Evolutionary conservation across 2,888 invertebrate species (phyloP), one percentile per base, ranked within the genome.

Genomic region (Margaritifera margaritifera): DNA sequence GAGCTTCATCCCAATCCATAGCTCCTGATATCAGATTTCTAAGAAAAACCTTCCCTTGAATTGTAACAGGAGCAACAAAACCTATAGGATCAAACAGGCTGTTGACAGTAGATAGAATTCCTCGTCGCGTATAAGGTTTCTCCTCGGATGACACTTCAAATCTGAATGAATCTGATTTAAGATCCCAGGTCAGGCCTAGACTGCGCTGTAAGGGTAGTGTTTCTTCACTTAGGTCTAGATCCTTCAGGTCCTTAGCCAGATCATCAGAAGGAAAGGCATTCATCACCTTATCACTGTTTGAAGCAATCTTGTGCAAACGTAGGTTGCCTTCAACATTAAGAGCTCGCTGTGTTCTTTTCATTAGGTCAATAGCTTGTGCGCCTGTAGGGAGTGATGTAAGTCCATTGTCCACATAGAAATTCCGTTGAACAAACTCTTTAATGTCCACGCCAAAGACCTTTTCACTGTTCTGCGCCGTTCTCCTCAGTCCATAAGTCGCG

Each of bases 361-460:
- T 22, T n/a, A 80, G 53, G 58, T 70, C 66, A n/a, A 71, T 55
- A 15, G 69, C 66, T 60, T 70, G 62, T 22, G 42, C 20, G 19
- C 51, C 51, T n/a, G 71, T 71, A 18, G 69, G 64, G 24, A 59
- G 24, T 25, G 78, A 78, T 6, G 60, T 60, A 0, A 80, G 66
- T 4, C 66, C 78, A 62, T 80, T 77, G 24, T 81, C 81, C 8
- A 80, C 76, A 64, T 80, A 79, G 62, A 80, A 80, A 56, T 77
- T 66, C 8, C 64, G 52, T 1, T 64, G 27, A 4, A 80, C 68
- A 65, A 71, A 68, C 4, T 69, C 1, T 42, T 31, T 54, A 20
- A 77, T 63, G 15, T 64, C n/a, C 69, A 24, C 31, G 5, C 57
- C 71, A 54, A 50, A 60, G 18, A 57, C 51, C 15, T 59, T 22